A percentile compares a stretch with the other conserved stretches of the same genome.
phyloP scores from a whole-genome alignment of 2,113 vertebrate species.

The Ptychochromis oligacanthus region DNA sequence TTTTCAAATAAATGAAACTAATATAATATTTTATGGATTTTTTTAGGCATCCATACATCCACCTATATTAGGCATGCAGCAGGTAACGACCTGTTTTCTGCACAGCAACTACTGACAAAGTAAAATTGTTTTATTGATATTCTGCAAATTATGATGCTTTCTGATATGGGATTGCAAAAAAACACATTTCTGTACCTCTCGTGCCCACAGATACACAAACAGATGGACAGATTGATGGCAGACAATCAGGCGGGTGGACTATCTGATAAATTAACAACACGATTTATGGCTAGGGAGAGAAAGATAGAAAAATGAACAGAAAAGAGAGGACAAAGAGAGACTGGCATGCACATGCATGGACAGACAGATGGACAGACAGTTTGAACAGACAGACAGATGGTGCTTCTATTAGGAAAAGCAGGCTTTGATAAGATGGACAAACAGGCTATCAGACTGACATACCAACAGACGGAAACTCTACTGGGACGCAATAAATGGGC shows the following conservation, averaged over 20 bases:
- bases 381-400: conserved; percentile 65
- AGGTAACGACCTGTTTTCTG: not conserved
- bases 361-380: conserved; percentile 67
- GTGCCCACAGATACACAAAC: not conserved
- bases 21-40: conserved; percentile 19
- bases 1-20: conserved; percentile 25
- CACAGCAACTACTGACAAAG: not conserved
- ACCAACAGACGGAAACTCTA: conserved; percentile 55
- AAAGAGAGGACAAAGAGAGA: conserved; percentile 25
- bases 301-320: not conserved
- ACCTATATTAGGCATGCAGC: not conserved
- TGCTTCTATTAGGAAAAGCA: conserved; percentile 57
- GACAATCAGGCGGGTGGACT: conserved; percentile 11
- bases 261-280: conserved; percentile 46
- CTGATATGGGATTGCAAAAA: not conserved
- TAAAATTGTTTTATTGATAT: conserved; percentile 2
- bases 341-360: conserved; percentile 23
- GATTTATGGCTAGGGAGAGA: conserved; percentile 39
- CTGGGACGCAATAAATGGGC: conserved; percentile 62
- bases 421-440: conserved; percentile 58
- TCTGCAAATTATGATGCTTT: conserved; percentile 9
- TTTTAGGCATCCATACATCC: not conserved
- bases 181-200: not conserved
- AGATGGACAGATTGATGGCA: conserved; percentile 39
- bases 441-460: conserved; percentile 42